A percentile compares a stretch with the other conserved stretches of the same genome.
Evolutionary conservation across 1,140 invertebrate genomes (phyloP).

Genomic region (Andrena cerasifolii): DNA sequence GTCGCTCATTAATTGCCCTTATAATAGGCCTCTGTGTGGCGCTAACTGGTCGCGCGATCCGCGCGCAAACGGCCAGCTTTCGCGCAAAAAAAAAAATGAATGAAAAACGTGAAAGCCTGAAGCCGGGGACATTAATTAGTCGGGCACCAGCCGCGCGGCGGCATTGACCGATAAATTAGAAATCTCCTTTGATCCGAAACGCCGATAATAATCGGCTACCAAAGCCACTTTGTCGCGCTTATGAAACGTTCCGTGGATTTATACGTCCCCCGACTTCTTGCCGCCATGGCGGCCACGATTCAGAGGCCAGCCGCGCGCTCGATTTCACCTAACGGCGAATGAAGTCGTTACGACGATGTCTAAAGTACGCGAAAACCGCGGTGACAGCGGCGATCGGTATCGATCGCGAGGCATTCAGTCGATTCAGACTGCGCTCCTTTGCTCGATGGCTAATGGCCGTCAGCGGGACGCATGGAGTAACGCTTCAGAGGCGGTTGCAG

Average conservation of each 20-base stretch:
- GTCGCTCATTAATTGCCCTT: slow-evolving; percentile 23
- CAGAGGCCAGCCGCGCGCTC: too few species aligned
- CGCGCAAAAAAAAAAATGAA: not conserved
- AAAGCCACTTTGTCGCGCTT: slow-evolving; percentile 32
- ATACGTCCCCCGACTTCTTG: not conserved
- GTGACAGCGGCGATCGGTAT: slow-evolving; percentile 11
- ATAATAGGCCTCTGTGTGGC: slow-evolving; percentile 18
- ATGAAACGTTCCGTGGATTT: slow-evolving; percentile 9
- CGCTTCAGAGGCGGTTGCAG: too few species aligned
- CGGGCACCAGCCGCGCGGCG: slow-evolving; percentile 56
- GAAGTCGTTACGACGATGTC: slow-evolving; percentile 14
- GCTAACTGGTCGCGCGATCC: slow-evolving; percentile 30
- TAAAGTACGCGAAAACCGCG: not conserved
- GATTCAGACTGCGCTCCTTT: slow-evolving; percentile 3
- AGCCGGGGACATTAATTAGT: slow-evolving; percentile 69
- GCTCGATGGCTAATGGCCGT: slow-evolving; percentile 13
- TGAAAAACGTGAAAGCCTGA: slow-evolving; percentile 1
- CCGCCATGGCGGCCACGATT: not conserved
- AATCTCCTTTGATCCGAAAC: slow-evolving; percentile 62
- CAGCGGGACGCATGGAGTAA: not conserved
- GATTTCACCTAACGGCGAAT: not conserved
- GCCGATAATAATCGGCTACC: slow-evolving; percentile 54
- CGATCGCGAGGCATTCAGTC: not conserved
- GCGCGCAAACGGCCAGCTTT: not conserved
- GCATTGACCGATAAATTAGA: slow-evolving; percentile 64